Conservation (phyloP, 2,113 vertebrate genomes). For the Gavialis gangeticus region DNA sequence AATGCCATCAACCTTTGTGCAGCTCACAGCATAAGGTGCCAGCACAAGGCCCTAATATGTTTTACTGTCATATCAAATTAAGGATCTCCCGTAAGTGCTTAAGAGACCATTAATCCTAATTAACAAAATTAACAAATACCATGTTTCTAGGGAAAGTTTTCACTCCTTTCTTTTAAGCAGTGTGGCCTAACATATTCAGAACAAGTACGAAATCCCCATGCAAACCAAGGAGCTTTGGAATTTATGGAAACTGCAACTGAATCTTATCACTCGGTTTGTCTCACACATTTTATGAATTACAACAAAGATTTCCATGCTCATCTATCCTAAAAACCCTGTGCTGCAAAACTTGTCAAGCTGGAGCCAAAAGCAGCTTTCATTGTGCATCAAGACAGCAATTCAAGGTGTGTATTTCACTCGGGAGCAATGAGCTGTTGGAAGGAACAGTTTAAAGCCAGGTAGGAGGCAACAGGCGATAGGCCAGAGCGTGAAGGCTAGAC, state of each 20-base stretch:
- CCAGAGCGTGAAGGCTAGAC: background rate
- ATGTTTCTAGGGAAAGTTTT: background rate
- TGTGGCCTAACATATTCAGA: background rate
- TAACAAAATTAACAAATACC: background rate
- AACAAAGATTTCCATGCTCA: background rate
- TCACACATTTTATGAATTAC: background rate
- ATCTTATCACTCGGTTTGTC: background rate
- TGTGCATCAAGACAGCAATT: background rate
- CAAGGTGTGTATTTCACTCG: conserved; percentile 3
- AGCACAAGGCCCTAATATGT: background rate
- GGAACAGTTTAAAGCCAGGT: conserved; percentile 8
- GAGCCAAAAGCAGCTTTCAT: background rate
- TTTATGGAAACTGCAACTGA: background rate
- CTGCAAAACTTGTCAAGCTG: background rate
- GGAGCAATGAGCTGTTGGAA: background rate
- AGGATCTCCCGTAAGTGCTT: background rate
- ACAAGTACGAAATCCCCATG: background rate
- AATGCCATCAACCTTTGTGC: too few species aligned
- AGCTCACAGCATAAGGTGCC: too few species aligned
- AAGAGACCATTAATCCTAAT: conserved; percentile 13
- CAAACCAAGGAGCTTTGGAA: background rate
- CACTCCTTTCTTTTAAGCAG: accelerated
- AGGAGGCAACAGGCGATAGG: background rate
- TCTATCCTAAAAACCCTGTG: background rate
- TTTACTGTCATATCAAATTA: background rate